These are phyloP conservation scores for Hydra vulgaris DNA, from an alignment of 30 jellyfish, hydroid and myxozoan species.

Conservation along the genomic window DNA sequence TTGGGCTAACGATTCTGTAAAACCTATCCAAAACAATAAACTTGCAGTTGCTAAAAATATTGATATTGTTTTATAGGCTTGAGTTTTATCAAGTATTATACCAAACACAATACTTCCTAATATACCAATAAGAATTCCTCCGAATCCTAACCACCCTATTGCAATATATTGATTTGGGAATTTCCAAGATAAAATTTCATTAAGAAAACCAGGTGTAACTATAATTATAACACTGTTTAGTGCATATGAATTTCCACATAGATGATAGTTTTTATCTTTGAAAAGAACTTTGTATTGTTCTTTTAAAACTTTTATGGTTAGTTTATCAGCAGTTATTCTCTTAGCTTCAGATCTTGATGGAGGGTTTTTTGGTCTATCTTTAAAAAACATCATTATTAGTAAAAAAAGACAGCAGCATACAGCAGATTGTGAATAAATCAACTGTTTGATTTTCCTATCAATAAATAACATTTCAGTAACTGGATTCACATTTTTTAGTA, in stretches of 20 bases:
- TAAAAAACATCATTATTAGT: slow-evolving; percentile 9
- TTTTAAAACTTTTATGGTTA: neutral
- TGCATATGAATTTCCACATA: slow-evolving; percentile 26
- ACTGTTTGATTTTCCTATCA: neutral
- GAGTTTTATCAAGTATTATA: slow-evolving; percentile 18
- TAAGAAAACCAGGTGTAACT: slow-evolving; percentile 10
- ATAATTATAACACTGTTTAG: slow-evolving; percentile 2
- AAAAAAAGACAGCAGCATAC: slow-evolving; percentile 7
- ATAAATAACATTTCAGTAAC: neutral
- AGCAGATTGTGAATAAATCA: slow-evolving; percentile 23
- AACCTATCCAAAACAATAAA: slow-evolving; percentile 17
- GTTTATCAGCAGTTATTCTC: neutral
- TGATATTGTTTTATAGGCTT: slow-evolving; percentile 16
- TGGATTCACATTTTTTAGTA: neutral
- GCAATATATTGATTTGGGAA: slow-evolving; percentile 8
- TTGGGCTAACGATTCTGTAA: slow-evolving; percentile 10
- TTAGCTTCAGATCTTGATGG: slow-evolving; percentile 23
- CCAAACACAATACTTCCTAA: slow-evolving; percentile 25
- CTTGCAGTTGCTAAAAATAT: neutral
- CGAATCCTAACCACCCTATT: slow-evolving; percentile 29
- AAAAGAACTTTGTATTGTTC: neutral
- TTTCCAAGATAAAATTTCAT: slow-evolving; percentile 13
- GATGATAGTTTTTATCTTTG: slow-evolving; percentile 1
- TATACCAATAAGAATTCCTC: slow-evolving; percentile 16
- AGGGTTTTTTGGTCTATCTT: slow-evolving; percentile 14